Evolutionary conservation across 2,113 vertebrate species (phyloP).

Genomic region (Polypterus senegalus): DNA sequence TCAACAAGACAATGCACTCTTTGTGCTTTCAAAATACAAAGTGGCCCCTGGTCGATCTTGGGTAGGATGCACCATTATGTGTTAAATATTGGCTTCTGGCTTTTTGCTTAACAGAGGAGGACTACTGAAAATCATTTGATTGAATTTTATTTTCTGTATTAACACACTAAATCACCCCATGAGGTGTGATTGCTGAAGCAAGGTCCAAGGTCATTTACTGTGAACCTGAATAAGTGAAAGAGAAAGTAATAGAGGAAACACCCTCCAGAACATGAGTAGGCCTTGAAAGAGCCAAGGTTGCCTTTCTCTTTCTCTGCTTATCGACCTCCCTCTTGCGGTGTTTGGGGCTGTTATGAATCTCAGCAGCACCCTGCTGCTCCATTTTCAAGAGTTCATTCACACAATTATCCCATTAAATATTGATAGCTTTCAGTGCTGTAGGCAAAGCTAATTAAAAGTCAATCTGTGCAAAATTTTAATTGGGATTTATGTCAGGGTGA

Average conservation of each 20-base stretch:
- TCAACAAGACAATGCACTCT: too few species aligned
- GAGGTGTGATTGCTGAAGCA: too few species aligned
- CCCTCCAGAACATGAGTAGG: background rate
- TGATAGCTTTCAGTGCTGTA: constrained; percentile 43
- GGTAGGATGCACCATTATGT: too few species aligned
- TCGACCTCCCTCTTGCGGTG: constrained; percentile 28
- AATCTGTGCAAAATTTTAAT: constrained; percentile 53
- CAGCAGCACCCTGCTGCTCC: constrained; percentile 25
- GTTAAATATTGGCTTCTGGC: too few species aligned
- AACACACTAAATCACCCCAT: too few species aligned
- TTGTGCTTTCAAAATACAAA: too few species aligned
- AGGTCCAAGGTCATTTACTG: background rate
- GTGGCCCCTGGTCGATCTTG: too few species aligned
- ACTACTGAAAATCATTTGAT: too few species aligned
- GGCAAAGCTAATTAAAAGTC: constrained; percentile 49
- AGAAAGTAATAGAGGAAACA: background rate
- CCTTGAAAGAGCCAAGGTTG: background rate
- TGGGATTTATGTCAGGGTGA: constrained; percentile 42
- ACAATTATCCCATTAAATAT: constrained; percentile 48
- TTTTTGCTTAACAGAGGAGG: too few species aligned
- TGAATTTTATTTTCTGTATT: too few species aligned
- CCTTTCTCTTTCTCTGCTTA: constrained; percentile 1
- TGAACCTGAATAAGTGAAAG: background rate
- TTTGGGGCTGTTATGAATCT: constrained; percentile 21
- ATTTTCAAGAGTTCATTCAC: constrained; percentile 36